Base-by-base conservation (phyloP, 2,113 vertebrate species). In the Leptodactylus fuscus region DNA sequence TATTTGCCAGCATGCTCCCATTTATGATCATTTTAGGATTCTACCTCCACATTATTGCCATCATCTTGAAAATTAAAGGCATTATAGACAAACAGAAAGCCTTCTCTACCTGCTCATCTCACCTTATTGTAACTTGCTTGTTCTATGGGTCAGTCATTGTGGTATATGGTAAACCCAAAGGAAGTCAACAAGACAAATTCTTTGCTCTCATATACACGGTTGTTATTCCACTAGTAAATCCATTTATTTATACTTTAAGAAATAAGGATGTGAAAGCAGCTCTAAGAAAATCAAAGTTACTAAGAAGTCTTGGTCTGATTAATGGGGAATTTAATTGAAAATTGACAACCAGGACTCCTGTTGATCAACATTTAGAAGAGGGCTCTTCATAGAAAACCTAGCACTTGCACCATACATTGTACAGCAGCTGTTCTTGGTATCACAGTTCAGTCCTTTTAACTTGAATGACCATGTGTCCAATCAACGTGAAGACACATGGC, bases 231-330 rank as follows among this genome's bases (percentile, higher is more conserved):
- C 53, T 88, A 51, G 60, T 91, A 29, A 90, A 89, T 49, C 89
- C 89, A 3, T 89, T 91, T 41, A 89, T 91, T 81, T 91, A 90
- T 20, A 89, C 89, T 13, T 83, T 90, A 73, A 88, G 89, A 83
- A 92, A 91, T 55, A 88, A 90, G 32, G 88, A 90, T 41, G 87
- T 90, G 1, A 89, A 89, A 44, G 62, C 36, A 85, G 89, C 88
- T 22, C 8, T 88, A 3, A 77, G 51, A 32, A 90, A 89, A 16
- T 55, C 22, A 71, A 55, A 22, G 18, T 5, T 49, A 12, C 12
- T 81, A 32, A 65, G 69, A 13, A 11, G n/a, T 9, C 6, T 71
- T 13, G 18, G 69, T 24, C 16, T 12, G 7, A 71, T 24, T 12
- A 71, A 10, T n/a, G n/a, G n/a, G n/a, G n/a, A n/a, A n/a, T n/a